These are phyloP conservation scores for Falco berigora DNA, from an alignment of 2,797 vertebrate species.

Conservation along the genomic window DNA sequence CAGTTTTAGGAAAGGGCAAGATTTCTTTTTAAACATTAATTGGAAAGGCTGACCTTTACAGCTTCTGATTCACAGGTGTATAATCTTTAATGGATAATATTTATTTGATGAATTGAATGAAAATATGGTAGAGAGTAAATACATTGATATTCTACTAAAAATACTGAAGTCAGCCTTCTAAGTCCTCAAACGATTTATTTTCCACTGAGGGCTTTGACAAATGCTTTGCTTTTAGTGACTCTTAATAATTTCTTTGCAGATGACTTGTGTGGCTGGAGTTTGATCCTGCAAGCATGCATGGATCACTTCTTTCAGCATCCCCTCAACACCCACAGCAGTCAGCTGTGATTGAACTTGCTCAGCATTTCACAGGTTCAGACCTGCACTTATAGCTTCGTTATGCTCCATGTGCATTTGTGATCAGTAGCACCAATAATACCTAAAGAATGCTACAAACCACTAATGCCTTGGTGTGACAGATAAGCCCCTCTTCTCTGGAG, in stretches of 20 bases:
- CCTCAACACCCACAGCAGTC: constrained; percentile 18
- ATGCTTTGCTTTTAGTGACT: constrained; percentile 15
- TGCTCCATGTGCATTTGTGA: neutral
- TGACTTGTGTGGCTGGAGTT: neutral
- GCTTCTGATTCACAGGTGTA: neutral
- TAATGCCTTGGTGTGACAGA: neutral
- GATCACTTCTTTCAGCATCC: constrained; percentile 20
- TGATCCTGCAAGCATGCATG: neutral
- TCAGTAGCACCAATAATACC: neutral
- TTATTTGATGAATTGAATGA: constrained; percentile 31
- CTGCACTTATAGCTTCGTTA: neutral
- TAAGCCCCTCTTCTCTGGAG: neutral
- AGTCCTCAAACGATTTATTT: neutral
- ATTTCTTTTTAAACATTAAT: constrained; percentile 10
- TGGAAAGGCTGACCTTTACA: constrained; percentile 41
- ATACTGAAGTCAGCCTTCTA: neutral
- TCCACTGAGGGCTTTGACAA: neutral
- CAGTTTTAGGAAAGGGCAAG: constrained; percentile 10
- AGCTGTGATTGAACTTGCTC: constrained; percentile 11
- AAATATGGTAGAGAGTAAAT: constrained; percentile 25
- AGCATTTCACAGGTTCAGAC: constrained; percentile 42
- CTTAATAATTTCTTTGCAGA: neutral
- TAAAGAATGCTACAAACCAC: neutral
- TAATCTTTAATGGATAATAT: constrained; percentile 22
- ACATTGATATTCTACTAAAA: constrained; percentile 21